These are phyloP conservation scores for Epirrita christyi DNA, from an alignment of 2,888 invertebrate genomes.

Conservation along the genomic window DNA sequence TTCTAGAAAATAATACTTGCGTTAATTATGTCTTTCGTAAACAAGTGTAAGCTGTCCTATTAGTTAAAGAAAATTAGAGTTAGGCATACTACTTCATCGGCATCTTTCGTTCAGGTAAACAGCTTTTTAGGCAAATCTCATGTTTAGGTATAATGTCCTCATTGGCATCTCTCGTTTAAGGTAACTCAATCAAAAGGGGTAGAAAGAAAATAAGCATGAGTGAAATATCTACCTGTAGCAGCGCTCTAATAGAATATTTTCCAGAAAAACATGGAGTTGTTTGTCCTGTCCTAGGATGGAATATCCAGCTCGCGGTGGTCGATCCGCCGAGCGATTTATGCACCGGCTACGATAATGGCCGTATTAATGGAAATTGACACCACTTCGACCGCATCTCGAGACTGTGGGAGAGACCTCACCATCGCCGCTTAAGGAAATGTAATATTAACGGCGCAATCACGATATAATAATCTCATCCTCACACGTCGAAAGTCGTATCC, in stretches of 20 bases:
- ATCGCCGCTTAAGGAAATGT: constrained; percentile 71
- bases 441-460: constrained; percentile 76
- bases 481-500: constrained; percentile 66
- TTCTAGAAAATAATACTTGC: too few relatives aligned
- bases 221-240: too few relatives aligned
- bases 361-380: constrained; percentile 81
- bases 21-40: too few relatives aligned
- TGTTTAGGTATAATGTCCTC: too few relatives aligned
- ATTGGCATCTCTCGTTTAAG: too few relatives aligned
- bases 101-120: too few relatives aligned
- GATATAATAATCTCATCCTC: constrained; percentile 73
- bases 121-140: too few relatives aligned
- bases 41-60: too few relatives aligned
- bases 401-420: constrained; percentile 52
- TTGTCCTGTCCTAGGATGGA: constrained; percentile 19
- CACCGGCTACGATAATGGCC: constrained; percentile 70
- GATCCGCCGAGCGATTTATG: constrained; percentile 71
- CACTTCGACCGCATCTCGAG: constrained; percentile 45
- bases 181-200: too few relatives aligned
- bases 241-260: not conserved
- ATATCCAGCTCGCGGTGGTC: constrained; percentile 58
- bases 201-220: too few relatives aligned
- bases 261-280: constrained; percentile 9
- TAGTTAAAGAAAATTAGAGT: too few relatives aligned
- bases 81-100: too few relatives aligned